Evolutionary conservation across 2,888 invertebrate genomes (phyloP).

Genomic region (Leucophora obtusa): DNA sequence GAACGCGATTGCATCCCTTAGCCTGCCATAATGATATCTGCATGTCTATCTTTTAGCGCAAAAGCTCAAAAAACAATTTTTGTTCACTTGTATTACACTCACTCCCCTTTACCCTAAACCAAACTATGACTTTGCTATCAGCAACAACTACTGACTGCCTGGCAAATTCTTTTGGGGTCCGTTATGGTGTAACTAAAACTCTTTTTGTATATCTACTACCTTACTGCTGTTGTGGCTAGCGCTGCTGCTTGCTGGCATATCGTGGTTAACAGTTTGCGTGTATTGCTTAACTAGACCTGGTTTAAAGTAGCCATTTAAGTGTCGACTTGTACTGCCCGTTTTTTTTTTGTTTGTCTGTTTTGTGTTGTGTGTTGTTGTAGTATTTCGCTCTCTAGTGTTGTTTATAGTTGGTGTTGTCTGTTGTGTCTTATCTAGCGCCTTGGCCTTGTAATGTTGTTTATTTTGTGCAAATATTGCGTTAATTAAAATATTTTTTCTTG

Average conservation of each 20-base stretch:
- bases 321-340: slow-evolving; percentile 51
- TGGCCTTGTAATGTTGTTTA: slow-evolving; percentile 77
- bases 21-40: slow-evolving; percentile 75
- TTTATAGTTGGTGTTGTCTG: slow-evolving; percentile 53
- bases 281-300: slow-evolving; percentile 28
- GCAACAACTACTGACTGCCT: background rate
- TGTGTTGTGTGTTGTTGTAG: background rate
- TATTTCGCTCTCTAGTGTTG: slow-evolving; percentile 22
- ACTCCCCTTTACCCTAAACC: slow-evolving; percentile 53
- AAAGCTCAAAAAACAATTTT: slow-evolving; percentile 67
- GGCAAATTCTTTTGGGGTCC: slow-evolving; percentile 37
- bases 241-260: slow-evolving; percentile 1
- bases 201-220: background rate
- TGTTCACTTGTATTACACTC: slow-evolving; percentile 67
- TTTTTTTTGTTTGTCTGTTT: slow-evolving; percentile 5
- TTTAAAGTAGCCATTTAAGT: slow-evolving; percentile 52
- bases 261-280: slow-evolving; percentile 34
- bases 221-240: too few relatives aligned
- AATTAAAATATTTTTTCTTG: slow-evolving; percentile 77
- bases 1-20: slow-evolving; percentile 62
- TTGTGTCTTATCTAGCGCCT: slow-evolving; percentile 75
- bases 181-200: slow-evolving; percentile 44
- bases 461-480: slow-evolving; percentile 78
- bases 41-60: slow-evolving; percentile 73
- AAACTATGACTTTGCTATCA: background rate